A percentile compares a stretch with the other conserved stretches of the same genome.
These are phyloP conservation scores for Andrena cerasifolii DNA, from an alignment of 1,140 invertebrate species.

Conservation along the genomic window DNA sequence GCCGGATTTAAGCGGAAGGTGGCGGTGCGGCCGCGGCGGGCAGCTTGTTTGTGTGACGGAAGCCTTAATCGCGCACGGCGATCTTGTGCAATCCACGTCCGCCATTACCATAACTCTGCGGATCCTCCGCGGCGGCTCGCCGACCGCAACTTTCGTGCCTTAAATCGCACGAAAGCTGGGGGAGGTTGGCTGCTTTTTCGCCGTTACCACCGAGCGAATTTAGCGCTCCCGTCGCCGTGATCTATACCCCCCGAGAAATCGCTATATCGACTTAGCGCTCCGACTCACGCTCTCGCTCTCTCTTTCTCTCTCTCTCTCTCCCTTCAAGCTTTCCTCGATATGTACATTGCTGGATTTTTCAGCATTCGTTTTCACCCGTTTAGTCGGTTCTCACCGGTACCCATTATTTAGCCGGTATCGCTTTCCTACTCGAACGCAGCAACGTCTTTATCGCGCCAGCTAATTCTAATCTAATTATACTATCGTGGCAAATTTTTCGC, in stretches of 20 bases:
- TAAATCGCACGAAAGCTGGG: conserved; percentile 57
- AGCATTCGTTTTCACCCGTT: neutral
- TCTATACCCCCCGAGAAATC: conserved; percentile 37
- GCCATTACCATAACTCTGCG: conserved; percentile 64
- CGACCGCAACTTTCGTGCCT: conserved; percentile 46
- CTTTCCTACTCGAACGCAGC: neutral
- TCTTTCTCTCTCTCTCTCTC: neutral
- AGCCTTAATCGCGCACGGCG: conserved; percentile 60
- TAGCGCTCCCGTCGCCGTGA: conserved; percentile 34
- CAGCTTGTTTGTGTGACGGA: conserved; percentile 64
- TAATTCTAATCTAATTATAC: conserved; percentile 42
- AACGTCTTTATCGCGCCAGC: conserved; percentile 30
- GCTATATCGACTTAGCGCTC: conserved; percentile 14
- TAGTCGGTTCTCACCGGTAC: neutral
- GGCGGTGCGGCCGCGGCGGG: conserved; percentile 20
- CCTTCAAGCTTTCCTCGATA: no score
- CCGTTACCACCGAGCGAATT: conserved; percentile 43
- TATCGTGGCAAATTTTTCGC: conserved; percentile 29
- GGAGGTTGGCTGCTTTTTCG: conserved; percentile 35
- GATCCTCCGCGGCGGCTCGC: conserved; percentile 37
- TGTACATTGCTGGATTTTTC: neutral
- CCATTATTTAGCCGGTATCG: no score
- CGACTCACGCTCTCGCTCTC: no score
- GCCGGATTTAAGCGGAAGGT: conserved; percentile 46
- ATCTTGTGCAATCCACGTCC: conserved; percentile 63